Evolutionary conservation across 1,140 invertebrate species (phyloP).

Genomic region (Subanguina moxae): DNA sequence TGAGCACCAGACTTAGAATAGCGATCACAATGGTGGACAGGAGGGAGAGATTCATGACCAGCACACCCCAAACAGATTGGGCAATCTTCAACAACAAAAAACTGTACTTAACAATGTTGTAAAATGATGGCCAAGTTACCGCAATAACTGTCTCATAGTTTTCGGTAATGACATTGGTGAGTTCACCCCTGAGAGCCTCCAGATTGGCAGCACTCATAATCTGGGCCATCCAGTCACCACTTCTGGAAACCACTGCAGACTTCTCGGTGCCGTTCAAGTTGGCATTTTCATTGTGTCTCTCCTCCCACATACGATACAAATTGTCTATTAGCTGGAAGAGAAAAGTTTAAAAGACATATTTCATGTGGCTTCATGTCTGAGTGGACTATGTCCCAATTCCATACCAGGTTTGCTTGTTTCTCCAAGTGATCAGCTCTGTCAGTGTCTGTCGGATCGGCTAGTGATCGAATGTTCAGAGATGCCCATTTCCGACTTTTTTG

Average conservation of each 20-base stretch:
- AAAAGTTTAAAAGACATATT: no score
- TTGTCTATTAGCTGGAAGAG: conserved; percentile 73
- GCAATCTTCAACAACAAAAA: conserved; percentile 67
- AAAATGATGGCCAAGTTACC: conserved; percentile 65
- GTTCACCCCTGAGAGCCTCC: conserved; percentile 67
- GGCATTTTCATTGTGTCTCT: conserved; percentile 63
- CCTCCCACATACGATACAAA: conserved; percentile 83
- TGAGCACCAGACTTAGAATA: conserved; percentile 78
- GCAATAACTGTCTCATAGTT: conserved; percentile 85
- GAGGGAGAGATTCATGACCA: conserved; percentile 86
- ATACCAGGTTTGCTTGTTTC: conserved; percentile 66
- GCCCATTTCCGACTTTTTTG: conserved; percentile 56
- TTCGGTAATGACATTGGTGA: conserved; percentile 73
- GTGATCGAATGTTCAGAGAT: conserved; percentile 68
- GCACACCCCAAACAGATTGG: conserved; percentile 84
- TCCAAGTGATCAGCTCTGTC: conserved; percentile 78
- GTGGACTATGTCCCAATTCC: no score
- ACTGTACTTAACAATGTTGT: no score
- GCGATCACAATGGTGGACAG: conserved; percentile 79
- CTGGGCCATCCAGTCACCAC: conserved; percentile 72
- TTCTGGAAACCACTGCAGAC: neutral
- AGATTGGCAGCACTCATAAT: conserved; percentile 67
- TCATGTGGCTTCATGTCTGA: no score
- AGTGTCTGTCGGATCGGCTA: conserved; percentile 75
- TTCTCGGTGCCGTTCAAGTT: neutral